Percentiles rank a stretch among this genome's conserved stretches.
These are phyloP conservation scores for Clarias platycephalus DNA, from an alignment of 2,797 vertebrate species.

Conservation along the genomic window DNA sequence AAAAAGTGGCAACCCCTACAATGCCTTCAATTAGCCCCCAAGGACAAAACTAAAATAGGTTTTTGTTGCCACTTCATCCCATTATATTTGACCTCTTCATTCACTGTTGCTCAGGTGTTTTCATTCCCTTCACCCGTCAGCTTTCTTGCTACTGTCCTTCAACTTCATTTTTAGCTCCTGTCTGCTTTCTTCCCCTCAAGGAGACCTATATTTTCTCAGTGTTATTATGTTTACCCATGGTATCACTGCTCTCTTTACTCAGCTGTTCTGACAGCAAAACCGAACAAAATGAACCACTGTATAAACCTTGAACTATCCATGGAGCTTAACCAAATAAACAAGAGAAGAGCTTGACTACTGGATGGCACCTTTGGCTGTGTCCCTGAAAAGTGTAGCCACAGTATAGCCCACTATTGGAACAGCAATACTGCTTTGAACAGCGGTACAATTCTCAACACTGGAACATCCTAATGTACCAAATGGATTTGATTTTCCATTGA, in stretches of 20 bases:
- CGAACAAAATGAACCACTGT: background rate
- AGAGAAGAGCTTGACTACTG: background rate
- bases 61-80: background rate
- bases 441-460: background rate
- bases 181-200: background rate
- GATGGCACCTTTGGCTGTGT: background rate
- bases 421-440: background rate
- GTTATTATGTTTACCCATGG: constrained; percentile 1
- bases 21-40: background rate
- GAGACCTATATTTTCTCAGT: background rate
- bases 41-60: background rate
- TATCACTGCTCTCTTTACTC: constrained; percentile 3
- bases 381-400: background rate
- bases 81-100: background rate
- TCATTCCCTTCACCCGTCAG: background rate
- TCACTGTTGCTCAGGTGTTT: background rate
- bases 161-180: background rate
- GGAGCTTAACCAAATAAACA: background rate
- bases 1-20: background rate
- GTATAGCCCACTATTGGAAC: background rate
- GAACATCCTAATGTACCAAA: background rate
- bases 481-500: background rate
- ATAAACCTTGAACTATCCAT: background rate
- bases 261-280: background rate
- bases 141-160: background rate